Conservation (phyloP, 2,113 vertebrate genomes). For the Spea multiplicata region DNA sequence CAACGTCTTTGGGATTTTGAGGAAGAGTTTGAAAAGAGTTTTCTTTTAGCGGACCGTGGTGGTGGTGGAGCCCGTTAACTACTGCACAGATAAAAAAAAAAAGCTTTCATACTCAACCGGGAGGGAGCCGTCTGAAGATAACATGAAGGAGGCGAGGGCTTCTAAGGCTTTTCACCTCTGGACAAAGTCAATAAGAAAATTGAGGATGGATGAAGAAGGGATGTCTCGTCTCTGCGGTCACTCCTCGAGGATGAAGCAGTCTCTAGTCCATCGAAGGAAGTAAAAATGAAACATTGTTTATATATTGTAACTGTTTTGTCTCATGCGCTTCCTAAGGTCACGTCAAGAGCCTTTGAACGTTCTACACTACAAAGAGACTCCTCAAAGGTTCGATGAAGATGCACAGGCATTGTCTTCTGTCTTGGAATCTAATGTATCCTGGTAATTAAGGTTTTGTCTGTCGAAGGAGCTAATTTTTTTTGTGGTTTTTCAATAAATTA, state of each 20-base stretch:
- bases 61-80: no score
- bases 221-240: background rate
- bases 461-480: background rate
- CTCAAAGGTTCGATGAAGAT: background rate
- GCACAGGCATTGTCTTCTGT: background rate
- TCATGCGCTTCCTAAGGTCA: background rate
- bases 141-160: no score
- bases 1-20: no score
- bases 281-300: background rate
- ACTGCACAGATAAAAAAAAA: no score
- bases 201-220: no score
- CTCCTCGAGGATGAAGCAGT: background rate
- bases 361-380: background rate
- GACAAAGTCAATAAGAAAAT: no score
- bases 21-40: no score
- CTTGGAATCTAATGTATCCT: background rate
- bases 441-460: slow-evolving; percentile 3
- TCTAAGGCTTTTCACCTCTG: no score
- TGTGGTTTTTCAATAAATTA: slow-evolving; percentile 1
- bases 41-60: no score
- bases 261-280: background rate
- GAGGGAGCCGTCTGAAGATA: no score
- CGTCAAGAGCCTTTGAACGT: no score
- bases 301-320: background rate
- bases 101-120: no score